Base-by-base conservation (phyloP, 2,113 vertebrate genomes). In the Mola mola region DNA sequence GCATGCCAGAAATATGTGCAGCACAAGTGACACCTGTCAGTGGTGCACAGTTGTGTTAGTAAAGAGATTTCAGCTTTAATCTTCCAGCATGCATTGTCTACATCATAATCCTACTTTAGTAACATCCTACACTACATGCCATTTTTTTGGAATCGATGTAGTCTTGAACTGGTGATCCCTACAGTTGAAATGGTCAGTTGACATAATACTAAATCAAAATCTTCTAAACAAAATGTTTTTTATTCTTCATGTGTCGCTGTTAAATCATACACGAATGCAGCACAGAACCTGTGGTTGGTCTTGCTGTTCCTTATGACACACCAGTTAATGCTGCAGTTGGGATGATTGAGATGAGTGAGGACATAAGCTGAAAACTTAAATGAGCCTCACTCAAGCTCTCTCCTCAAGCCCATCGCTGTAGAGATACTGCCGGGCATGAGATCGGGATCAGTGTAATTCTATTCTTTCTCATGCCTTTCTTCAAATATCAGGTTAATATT, bases 261-360 rank as follows among this genome's bases (percentile, higher is more conserved):
- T 57, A 31, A 71, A 38, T 43, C 46, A 41, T 89, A 88, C 89
- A 90, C 89, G 74, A 91, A 38, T 78, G 76, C 89, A 90, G 86
- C 88, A 83, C 63, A 90, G 78, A 79, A 93, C 79, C 93, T 93
- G 77, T 93, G 93, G 93, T 87, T 92, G 92, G 93, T 96, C 94
- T 94, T 97, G 95, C 95, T 97, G 94, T 95, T 96, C 91, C 92
- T 94, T 91, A 91, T 94, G 86, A 91, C 92, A 93, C 93, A 95
- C 93, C 94, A 96, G 94, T 48, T 43, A 12, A 28, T 6, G n/a
- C n/a, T n/a, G n/a, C n/a, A n/a, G n/a, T n/a, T n/a, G n/a, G n/a
- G n/a, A n/a, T n/a, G n/a, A n/a, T n/a, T n/a, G n/a, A n/a, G n/a
- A n/a, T n/a, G n/a, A n/a, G n/a, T n/a, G n/a, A n/a, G n/a, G n/a